Conservation (phyloP, 2,113 vertebrate genomes). For the Myodes glareolus region DNA sequence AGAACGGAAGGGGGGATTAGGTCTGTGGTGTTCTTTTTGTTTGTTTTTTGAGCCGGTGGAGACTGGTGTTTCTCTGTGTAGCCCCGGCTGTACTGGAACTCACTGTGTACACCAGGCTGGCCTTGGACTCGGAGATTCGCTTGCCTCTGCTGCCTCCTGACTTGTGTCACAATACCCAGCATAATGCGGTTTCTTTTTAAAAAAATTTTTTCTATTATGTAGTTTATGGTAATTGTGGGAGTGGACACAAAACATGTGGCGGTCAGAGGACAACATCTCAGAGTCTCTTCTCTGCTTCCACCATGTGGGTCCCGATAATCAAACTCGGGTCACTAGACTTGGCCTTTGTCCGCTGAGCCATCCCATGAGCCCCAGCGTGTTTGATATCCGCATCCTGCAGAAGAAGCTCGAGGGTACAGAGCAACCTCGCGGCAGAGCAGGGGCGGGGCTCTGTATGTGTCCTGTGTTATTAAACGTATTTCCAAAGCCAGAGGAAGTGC, state of each 20-base stretch:
- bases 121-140: background rate
- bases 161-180: background rate
- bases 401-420: no score
- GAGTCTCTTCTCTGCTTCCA: background rate
- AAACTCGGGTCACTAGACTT: no score
- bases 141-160: background rate
- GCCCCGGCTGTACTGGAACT: background rate
- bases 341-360: background rate
- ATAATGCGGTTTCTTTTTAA: background rate
- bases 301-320: background rate
- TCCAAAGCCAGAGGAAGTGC: background rate
- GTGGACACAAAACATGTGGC: background rate
- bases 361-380: background rate
- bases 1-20: background rate
- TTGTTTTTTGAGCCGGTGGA: background rate
- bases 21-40: background rate
- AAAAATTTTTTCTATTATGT: background rate
- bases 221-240: background rate
- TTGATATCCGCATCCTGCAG: background rate
- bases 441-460: accelerated
- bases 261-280: background rate
- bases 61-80: no score
- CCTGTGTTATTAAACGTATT: background rate
- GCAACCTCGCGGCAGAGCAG: accelerated
- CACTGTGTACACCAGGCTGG: background rate